These are phyloP conservation scores for Montipora cactus DNA, from an alignment of 64 coral and sea anemone species.

Conservation along the genomic window DNA sequence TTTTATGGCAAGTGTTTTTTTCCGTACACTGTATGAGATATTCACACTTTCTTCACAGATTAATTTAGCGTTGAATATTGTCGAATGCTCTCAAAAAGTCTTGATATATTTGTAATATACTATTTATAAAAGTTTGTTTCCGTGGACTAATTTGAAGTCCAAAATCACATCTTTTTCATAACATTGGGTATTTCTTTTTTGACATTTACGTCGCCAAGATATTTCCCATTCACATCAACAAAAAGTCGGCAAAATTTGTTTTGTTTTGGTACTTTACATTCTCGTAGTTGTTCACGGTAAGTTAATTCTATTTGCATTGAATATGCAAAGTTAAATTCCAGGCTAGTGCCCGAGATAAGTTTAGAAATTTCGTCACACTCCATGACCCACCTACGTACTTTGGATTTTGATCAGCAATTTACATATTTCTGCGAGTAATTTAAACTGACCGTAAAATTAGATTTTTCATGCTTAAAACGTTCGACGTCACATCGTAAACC, in stretches of 20 bases:
- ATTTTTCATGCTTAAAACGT: not conserved
- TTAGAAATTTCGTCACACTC: constrained; percentile 50
- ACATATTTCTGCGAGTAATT: constrained; percentile 31
- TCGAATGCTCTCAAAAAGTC: too few species aligned
- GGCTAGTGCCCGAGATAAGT: not conserved
- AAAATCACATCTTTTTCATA: not conserved
- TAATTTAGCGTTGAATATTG: not conserved
- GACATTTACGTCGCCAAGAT: not conserved
- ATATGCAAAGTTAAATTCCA: constrained; percentile 20
- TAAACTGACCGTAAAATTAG: not conserved
- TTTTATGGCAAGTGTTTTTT: too few species aligned
- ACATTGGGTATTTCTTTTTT: not conserved
- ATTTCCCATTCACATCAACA: too few species aligned
- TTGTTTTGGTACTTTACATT: not conserved
- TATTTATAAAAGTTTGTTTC: constrained; percentile 24
- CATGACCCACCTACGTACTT: not conserved
- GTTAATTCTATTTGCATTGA: constrained; percentile 16
- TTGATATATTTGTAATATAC: not conserved
- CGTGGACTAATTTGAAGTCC: not conserved
- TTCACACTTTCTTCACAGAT: not conserved
- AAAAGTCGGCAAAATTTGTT: not conserved
- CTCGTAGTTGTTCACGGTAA: not conserved
- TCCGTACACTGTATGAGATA: not conserved
- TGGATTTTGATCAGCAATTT: not conserved
- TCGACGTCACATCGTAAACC: not conserved